phyloP scores from a whole-genome alignment of 1,140 invertebrate genomes.

The Drosophila serrata region DNA sequence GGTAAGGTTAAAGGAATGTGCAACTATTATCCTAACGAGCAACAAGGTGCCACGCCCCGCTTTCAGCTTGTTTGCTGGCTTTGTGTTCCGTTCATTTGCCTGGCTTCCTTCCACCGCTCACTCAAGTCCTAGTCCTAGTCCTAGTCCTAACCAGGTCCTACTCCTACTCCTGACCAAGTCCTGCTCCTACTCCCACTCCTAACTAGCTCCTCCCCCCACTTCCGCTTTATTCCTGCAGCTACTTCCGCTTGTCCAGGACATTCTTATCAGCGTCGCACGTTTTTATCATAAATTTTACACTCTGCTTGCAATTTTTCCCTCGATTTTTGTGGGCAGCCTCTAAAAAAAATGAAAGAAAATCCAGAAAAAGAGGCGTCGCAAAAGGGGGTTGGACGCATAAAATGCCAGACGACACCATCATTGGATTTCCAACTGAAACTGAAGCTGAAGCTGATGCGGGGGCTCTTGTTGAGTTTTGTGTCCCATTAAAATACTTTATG shows the following conservation, averaged over 20 bases:
- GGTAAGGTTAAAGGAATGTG: constrained; percentile 17
- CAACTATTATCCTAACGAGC: constrained; percentile 72
- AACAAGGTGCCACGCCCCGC: constrained; percentile 58
- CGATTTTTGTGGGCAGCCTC: constrained; percentile 34
- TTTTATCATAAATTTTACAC: constrained; percentile 82
- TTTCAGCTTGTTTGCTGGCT: constrained; percentile 19
- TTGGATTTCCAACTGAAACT: constrained; percentile 20
- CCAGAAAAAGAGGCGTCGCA: background rate
- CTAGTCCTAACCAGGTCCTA: background rate
- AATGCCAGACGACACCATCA: constrained; percentile 30
- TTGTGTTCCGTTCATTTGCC: constrained; percentile 25
- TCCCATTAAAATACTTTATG: constrained; percentile 44
- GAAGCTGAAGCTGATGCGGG: background rate
- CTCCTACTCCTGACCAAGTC: background rate
- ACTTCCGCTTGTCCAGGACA: constrained; percentile 29
- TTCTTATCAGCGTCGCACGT: constrained; percentile 73
- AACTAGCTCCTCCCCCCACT: background rate
- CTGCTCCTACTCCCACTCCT: background rate
- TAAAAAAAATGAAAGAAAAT: constrained; percentile 1
- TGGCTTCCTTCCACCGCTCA: background rate
- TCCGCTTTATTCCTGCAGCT: constrained; percentile 29
- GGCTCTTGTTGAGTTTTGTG: constrained; percentile 28
- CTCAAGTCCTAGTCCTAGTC: background rate
- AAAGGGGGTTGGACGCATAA: constrained; percentile 21
- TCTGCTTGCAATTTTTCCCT: constrained; percentile 58